Conservation (phyloP, 2,888 invertebrate species). For the Heliconius hortense region DNA sequence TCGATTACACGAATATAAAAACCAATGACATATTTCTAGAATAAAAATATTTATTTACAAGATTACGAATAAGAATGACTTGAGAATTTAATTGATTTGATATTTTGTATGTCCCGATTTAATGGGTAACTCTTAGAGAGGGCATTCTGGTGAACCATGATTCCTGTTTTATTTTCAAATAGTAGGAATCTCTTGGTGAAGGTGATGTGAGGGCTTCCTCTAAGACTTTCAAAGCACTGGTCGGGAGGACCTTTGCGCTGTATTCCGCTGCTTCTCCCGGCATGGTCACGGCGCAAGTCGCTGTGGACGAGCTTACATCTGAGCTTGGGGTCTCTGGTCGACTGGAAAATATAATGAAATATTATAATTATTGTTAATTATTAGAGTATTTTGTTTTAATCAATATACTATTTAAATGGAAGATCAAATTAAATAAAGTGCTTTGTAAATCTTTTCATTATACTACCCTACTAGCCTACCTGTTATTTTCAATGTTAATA, state of each 20-base stretch:
- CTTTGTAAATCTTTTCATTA: not conserved
- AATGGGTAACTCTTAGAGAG: conserved; percentile 69
- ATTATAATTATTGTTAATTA: too few relatives aligned
- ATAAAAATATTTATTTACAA: conserved; percentile 40
- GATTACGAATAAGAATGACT: conserved; percentile 35
- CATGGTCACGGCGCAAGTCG: conserved; percentile 77
- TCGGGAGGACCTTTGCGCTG: conserved; percentile 84
- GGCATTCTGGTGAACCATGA: conserved; percentile 80
- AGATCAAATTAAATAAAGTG: too few relatives aligned
- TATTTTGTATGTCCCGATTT: conserved; percentile 38
- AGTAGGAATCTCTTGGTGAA: conserved; percentile 79
- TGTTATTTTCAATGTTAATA: too few relatives aligned
- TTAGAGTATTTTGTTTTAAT: too few relatives aligned
- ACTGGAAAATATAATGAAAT: conserved; percentile 52
- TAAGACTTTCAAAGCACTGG: conserved; percentile 82
- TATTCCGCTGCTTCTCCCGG: conserved; percentile 84
- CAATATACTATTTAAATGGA: too few relatives aligned
- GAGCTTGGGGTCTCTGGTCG: conserved; percentile 77
- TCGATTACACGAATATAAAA: conserved; percentile 25
- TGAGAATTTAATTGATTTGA: conserved; percentile 21
- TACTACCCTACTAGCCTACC: not conserved
- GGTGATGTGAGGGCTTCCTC: conserved; percentile 84
- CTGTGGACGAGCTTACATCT: conserved; percentile 66
- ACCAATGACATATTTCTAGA: conserved; percentile 28
- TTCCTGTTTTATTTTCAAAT: conserved; percentile 76